Evolutionary conservation across 1,140 invertebrate species (phyloP), one percentile per base, ranked within the genome.

Genomic region (Dreissena polymorpha): DNA sequence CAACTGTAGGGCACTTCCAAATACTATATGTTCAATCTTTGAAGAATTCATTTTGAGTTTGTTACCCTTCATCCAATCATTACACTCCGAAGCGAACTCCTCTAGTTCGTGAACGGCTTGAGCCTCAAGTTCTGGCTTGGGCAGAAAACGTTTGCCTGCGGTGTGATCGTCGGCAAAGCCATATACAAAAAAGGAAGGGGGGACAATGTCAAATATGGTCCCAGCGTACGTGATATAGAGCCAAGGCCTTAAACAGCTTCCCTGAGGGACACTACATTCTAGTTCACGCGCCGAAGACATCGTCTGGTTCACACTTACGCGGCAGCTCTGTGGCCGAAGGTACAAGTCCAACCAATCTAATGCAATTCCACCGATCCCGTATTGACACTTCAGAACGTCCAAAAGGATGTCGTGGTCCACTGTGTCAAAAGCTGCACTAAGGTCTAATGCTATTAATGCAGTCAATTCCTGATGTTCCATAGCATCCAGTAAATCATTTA

Each of bases 181-280:
- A 50, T 53, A 84, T 10, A 84, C 75, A 6, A 60, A 68, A 25
- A 84, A 68, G 16, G 76, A 68, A 18, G 69, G 83, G 25, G 68
- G 69, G 51, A 84, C 70, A 63, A 78, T 68, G 50, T 79, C 83
- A 79, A 84, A 84, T 53, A 79, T n/a, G 12, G 83, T 84, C 8
- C 75, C 83, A 14, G 71, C 76, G 39, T 85, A 80, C 2, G 72
- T 64, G 25, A 85, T 49, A 57, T 80, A 81, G 13, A 85, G 75
- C 77, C 71, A 75, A 12, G 77, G 64, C 3, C 78, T 72, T 27
- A 76, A 72, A 67, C 78, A 85, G 23, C 77, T 81, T 23, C 84
- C 64, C 27, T 85, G 84, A 16, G 60, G 73, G 49, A 83, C 81
- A 71, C 73, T 71, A 51, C 64, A 83, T 10, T 29, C 18, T 18